Conservation (phyloP, 2,797 vertebrate genomes). For the Macroramphosus scolopax region DNA sequence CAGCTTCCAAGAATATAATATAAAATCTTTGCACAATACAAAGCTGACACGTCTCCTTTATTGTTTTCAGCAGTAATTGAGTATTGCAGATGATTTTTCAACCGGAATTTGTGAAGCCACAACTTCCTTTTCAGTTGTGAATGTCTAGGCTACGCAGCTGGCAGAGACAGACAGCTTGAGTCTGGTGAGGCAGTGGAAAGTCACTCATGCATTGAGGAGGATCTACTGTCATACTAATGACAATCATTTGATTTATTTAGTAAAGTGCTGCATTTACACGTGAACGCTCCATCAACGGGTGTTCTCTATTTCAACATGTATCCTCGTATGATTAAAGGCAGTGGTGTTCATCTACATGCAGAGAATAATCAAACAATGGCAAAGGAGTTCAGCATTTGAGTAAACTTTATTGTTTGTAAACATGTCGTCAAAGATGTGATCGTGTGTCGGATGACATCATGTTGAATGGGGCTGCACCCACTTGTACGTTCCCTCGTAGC, state of each 20-base stretch:
- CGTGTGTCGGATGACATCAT: conserved; percentile 36
- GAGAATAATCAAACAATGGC: conserved; percentile 26
- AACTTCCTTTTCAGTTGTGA: no score
- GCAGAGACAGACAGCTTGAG: conserved; percentile 28
- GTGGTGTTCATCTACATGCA: conserved; percentile 28
- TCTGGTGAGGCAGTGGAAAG: conserved; percentile 3
- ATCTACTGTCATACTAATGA: background rate
- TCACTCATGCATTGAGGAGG: conserved; percentile 4
- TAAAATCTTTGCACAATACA: background rate
- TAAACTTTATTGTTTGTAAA: conserved; percentile 44
- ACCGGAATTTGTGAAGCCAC: no score
- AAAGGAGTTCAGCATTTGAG: conserved; percentile 20
- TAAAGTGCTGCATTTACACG: background rate
- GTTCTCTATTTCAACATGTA: conserved; percentile 1
- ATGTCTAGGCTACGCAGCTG: conserved; percentile 29
- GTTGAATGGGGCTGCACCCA: conserved; percentile 85
- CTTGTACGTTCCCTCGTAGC: conserved; percentile 89
- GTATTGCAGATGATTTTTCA: no score
- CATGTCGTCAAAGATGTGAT: background rate
- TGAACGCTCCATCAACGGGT: no score
- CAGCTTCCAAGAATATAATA: conserved; percentile 9
- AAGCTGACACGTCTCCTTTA: background rate
- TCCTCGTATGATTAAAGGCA: conserved; percentile 10
- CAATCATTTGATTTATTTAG: conserved; percentile 37
- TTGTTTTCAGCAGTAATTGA: background rate